phyloP scores from a whole-genome alignment of 1,140 invertebrate species.

The Rhagoletis pomonella region DNA sequence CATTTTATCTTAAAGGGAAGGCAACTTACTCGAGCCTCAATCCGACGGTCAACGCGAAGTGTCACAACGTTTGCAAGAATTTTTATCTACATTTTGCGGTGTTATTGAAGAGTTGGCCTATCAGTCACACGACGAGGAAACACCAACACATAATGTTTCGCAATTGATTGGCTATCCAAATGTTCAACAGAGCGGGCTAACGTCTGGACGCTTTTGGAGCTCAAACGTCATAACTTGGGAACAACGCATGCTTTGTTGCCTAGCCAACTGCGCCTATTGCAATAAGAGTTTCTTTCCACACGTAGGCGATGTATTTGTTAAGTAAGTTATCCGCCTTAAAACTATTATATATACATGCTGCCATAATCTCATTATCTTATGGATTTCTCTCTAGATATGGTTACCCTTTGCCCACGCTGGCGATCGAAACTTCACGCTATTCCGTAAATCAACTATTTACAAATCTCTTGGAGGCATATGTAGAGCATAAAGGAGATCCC shows the following conservation, averaged over 20 bases:
- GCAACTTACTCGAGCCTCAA: constrained; percentile 79
- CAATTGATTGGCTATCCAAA: constrained; percentile 80
- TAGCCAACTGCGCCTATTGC: constrained; percentile 93
- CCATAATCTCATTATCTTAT: constrained; percentile 19
- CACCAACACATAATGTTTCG: constrained; percentile 78
- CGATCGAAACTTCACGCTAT: constrained; percentile 77
- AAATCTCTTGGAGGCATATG: constrained; percentile 86
- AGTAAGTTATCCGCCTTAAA: constrained; percentile 61
- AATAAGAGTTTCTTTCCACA: constrained; percentile 83
- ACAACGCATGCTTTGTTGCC: constrained; percentile 87
- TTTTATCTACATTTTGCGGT: constrained; percentile 81
- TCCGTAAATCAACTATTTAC: constrained; percentile 81
- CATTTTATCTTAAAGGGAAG: constrained; percentile 73
- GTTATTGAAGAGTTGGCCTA: constrained; percentile 81
- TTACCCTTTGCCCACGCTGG: constrained; percentile 82
- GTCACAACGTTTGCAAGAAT: constrained; percentile 81
- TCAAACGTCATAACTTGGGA: constrained; percentile 80
- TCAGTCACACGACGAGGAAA: constrained; percentile 79
- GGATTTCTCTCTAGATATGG: constrained; percentile 76
- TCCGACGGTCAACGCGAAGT: constrained; percentile 80
- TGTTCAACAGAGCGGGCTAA: constrained; percentile 73
- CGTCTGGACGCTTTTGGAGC: constrained; percentile 61
- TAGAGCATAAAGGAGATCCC: constrained; percentile 93
- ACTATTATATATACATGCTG: not conserved
- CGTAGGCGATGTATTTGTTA: constrained; percentile 79